phyloP scores from a whole-genome alignment of 2,113 vertebrate genomes.

The Rhabdomys dilectus region DNA sequence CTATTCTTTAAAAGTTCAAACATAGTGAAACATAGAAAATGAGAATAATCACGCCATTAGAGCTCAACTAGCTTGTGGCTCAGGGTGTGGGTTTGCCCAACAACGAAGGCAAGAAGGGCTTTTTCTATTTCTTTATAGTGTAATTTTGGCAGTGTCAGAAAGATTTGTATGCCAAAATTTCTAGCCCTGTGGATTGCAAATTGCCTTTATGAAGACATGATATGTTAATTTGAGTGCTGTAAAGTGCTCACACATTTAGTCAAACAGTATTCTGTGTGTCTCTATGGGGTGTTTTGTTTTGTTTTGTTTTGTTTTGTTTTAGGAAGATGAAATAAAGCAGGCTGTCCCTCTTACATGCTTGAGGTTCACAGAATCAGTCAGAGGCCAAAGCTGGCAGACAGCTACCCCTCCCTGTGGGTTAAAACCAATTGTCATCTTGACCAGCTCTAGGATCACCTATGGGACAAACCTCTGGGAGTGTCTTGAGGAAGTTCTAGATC shows the following conservation, averaged over 20 bases:
- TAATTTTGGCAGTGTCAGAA: conserved; percentile 36
- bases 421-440: neutral
- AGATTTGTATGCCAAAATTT: neutral
- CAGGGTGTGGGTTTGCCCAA: neutral
- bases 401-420: neutral
- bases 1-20: conserved; percentile 69
- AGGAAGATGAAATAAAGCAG: neutral
- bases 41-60: conserved; percentile 40
- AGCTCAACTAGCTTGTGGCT: conserved; percentile 48
- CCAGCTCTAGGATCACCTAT: neutral
- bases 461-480: neutral
- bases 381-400: neutral
- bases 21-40: conserved; percentile 39
- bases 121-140: neutral
- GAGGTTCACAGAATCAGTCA: neutral
- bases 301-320: neutral
- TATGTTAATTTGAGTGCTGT: neutral
- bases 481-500: neutral
- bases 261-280: neutral
- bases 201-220: conserved; percentile 13
- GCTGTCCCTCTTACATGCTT: neutral
- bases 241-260: conserved; percentile 14
- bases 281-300: neutral
- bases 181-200: neutral
- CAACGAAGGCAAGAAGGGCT: conserved; percentile 15